Evolutionary conservation across 2,888 invertebrate species (phyloP), one percentile per base, ranked within the genome.

Genomic region (Vanessa cardui): DNA sequence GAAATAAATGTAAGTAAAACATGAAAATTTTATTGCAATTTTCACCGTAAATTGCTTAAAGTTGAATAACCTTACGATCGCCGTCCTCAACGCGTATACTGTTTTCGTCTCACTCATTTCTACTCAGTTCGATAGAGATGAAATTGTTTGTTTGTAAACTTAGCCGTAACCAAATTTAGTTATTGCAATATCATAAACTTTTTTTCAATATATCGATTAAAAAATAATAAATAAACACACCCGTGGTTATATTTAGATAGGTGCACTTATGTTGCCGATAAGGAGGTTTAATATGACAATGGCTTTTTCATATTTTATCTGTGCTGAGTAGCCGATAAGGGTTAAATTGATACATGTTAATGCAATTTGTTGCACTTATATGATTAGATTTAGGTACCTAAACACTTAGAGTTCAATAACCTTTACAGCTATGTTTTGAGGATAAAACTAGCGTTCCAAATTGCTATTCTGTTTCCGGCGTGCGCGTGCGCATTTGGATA

Each of bases 141-240:
- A 77, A 82, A 79, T 78, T n/a, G 77, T 84, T 86, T 90, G 87
- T 88, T 90, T 86, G 86, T 89, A 88, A 88, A 88, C 88, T 73
- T 87, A 87, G 63, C 70, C 66, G 71, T 71, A 72, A 69, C 71
- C 63, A 77, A 76, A 77, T 80, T 75, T 63, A 39, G n/a, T 20
- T 33, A 16, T 31, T 54, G 15, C 33, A 18, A 56, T 39, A 39
- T 4, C 12, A 39, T 26, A 39, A 12, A 39, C 12, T 12, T 12
- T 39, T n/a, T 12, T 39, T 39, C 39, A 59, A 59, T 58, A 58
- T 20, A 20, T 21, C 18, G 21, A 58, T 58, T 44, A 60, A 49
- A 58, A 45, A 45, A 66, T 65, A 26, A 54, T 72, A 56, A 65
- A 70, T 58, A 71, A 73, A 64, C 59, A 65, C 69, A 76, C 76